These are phyloP conservation scores for Percopsis transmontana DNA, from an alignment of 2,113 vertebrate genomes.

Conservation along the genomic window DNA sequence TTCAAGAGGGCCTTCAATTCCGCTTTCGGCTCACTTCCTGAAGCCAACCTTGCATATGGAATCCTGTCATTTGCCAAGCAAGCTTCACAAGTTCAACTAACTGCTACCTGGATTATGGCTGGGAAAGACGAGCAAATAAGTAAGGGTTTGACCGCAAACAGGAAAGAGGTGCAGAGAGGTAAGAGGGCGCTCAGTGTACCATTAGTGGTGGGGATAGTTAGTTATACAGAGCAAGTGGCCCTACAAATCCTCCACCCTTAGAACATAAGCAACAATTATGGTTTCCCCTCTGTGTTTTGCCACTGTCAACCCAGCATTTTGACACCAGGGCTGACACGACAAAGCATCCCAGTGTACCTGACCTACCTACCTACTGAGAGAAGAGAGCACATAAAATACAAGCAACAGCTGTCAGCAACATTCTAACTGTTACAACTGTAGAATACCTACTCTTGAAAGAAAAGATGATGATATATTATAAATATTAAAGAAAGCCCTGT, in stretches of 20 bases:
- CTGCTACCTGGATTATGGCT: constrained; percentile 54
- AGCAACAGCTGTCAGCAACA: constrained; percentile 68
- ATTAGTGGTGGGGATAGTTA: constrained; percentile 70
- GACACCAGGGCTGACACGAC: constrained; percentile 59
- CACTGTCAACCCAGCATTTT: constrained; percentile 63
- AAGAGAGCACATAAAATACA: constrained; percentile 63
- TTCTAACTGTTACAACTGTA: constrained; percentile 38
- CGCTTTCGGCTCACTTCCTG: constrained; percentile 14
- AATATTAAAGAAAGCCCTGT: constrained; percentile 24
- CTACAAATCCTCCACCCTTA: constrained; percentile 68
- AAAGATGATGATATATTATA: constrained; percentile 26
- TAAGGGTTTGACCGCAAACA: constrained; percentile 65
- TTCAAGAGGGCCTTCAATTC: neutral
- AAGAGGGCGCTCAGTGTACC: constrained; percentile 61
- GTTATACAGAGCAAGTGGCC: constrained; percentile 61
- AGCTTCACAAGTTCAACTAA: constrained; percentile 43
- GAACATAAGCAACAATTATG: constrained; percentile 70
- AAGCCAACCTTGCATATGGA: constrained; percentile 16
- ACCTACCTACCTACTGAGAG: constrained; percentile 42
- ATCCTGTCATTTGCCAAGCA: constrained; percentile 71
- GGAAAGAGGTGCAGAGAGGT: constrained; percentile 70
- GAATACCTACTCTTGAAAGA: constrained; percentile 28
- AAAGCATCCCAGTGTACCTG: constrained; percentile 53
- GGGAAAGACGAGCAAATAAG: constrained; percentile 61
- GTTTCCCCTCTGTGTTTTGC: constrained; percentile 70